Conservation (phyloP, 2,888 invertebrate genomes). For the Acleris literana region DNA sequence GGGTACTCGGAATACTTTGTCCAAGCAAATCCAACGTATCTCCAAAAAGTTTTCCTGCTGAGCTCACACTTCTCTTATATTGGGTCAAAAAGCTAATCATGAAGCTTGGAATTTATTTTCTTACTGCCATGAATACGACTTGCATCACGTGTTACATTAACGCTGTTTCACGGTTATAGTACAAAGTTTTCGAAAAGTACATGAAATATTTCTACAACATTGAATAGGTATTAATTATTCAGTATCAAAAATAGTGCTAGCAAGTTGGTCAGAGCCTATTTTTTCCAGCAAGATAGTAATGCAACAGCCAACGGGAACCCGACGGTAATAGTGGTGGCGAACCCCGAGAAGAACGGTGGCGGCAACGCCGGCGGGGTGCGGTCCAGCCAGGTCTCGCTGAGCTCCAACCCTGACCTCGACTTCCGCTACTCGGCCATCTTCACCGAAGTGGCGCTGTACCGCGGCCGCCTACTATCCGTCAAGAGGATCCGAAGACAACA, state of each 20-base stretch:
- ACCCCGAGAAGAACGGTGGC: conserved; percentile 60
- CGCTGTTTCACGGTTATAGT: conserved; percentile 13
- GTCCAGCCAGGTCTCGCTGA: conserved; percentile 94
- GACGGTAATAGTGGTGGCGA: conserved; percentile 88
- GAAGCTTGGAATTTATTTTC: conserved; percentile 24
- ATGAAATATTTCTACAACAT: not conserved
- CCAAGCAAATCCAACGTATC: conserved; percentile 9
- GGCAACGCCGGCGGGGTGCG: conserved; percentile 80
- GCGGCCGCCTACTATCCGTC: conserved; percentile 93
- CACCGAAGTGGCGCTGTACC: conserved; percentile 95
- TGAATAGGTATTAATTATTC: too few species aligned
- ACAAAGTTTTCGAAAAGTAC: not conserved
- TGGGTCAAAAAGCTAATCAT: conserved; percentile 27
- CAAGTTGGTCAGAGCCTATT: conserved; percentile 79
- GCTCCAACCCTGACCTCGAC: conserved; percentile 96
- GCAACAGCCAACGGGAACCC: conserved; percentile 91
- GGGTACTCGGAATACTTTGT: conserved; percentile 5
- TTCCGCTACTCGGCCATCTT: conserved; percentile 95
- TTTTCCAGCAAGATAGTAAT: conserved; percentile 83
- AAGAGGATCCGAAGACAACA: conserved; percentile 93
- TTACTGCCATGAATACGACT: conserved; percentile 6
- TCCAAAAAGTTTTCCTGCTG: conserved; percentile 15
- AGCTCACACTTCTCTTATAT: conserved; percentile 7
- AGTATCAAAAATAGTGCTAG: conserved; percentile 23
- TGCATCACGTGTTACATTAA: conserved; percentile 6